phyloP scores from a whole-genome alignment of 2,113 vertebrate species.

The Phainopepla nitens region DNA sequence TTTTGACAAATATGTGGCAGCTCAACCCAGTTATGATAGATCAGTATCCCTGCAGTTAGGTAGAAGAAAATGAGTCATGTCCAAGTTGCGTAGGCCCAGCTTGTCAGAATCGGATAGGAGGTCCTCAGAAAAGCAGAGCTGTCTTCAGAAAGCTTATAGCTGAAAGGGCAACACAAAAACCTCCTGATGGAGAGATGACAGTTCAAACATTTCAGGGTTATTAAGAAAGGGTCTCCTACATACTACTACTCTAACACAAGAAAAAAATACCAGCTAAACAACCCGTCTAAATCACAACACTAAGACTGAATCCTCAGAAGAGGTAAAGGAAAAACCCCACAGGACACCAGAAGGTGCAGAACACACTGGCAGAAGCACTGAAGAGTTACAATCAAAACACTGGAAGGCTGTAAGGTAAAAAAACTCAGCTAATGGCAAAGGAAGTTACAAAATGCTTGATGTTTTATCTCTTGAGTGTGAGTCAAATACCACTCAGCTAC shows the following conservation, averaged over 20 bases:
- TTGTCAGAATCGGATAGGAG: neutral
- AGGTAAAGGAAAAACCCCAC: neutral
- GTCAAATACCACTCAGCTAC: neutral
- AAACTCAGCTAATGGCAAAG: neutral
- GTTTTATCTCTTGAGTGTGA: neutral
- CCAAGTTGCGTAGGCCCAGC: neutral
- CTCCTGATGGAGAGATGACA: neutral
- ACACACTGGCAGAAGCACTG: neutral
- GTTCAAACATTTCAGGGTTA: neutral
- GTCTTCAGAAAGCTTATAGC: neutral
- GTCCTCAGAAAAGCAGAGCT: neutral
- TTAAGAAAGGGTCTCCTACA: neutral
- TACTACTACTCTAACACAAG: neutral
- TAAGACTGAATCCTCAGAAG: neutral
- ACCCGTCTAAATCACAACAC: neutral
- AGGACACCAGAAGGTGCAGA: neutral
- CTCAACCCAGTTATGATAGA: neutral
- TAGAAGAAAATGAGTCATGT: slow-evolving; percentile 34
- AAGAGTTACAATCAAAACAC: neutral
- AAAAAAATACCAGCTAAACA: neutral
- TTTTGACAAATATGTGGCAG: neutral
- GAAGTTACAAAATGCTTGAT: neutral
- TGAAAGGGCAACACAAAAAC: neutral
- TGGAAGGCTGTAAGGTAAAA: neutral
- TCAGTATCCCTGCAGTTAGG: neutral